Evolutionary conservation across 2,113 vertebrate species (phyloP), one percentile per base, ranked within the genome.

Genomic region (Hippocampus mohnikei): DNA sequence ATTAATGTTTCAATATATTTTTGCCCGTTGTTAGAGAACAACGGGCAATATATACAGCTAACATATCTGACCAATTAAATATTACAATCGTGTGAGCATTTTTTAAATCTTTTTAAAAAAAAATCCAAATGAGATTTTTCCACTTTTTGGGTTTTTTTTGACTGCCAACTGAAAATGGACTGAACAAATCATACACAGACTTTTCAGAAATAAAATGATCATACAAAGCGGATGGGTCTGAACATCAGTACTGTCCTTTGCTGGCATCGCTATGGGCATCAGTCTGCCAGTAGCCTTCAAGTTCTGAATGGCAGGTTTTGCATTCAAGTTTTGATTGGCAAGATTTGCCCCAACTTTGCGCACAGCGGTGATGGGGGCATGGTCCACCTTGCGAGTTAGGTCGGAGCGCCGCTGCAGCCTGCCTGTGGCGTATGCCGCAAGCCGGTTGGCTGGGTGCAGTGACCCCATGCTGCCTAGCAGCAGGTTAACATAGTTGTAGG

Each of bases 401-500:
- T 44, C 88, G 55, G 69, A 84, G 68, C 1, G 82, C 60, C 40
- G 0, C 0, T 20, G 84, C 69, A 96, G 89, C 79, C 95, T 93
- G 81, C 94, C 94, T 65, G 94, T 95, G 87, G 96, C 83, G 81
- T 93, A 95, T 65, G 96, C 95, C 84, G 96, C 96, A 58, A 97
- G 92, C 69, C 94, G 94, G 92, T 92, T 98, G 81, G 95, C 93
- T 77, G 96, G 94, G 90, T 99, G 95, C 70, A 99, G 91, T 81
- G 96, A 93, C 76, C 97, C 97, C 91, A 99, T 94, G 81, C 91
- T 93, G 74, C 97, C 97, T 88, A 99, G 90, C 88, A 95, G 85
- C 89, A 99, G 87, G 87, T 94, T 93, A 84, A 95, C 96, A 64
- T 96, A 93, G 89, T 91, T 92, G 92, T 94, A 97, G 70, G 81